These are phyloP conservation scores for Caenorhabditis virilis DNA, from an alignment of 2,888 invertebrate species.

Conservation along the genomic window DNA sequence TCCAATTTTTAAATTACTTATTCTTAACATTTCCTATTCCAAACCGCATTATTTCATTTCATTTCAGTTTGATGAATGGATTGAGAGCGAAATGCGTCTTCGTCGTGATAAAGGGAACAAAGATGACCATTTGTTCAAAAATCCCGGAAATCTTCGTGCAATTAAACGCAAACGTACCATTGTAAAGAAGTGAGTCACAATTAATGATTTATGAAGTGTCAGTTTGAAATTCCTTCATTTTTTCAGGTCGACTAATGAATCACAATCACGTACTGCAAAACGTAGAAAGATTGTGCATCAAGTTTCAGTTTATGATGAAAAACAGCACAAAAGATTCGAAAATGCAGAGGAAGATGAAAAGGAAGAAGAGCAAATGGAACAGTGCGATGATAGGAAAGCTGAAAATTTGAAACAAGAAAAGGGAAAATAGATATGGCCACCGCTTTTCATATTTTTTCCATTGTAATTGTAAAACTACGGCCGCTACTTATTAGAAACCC, in stretches of 20 bases:
- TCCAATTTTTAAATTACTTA: no score
- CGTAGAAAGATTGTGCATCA: constrained; percentile 33
- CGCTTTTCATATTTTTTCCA: constrained; percentile 4
- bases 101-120: constrained; percentile 11
- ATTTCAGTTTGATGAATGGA: no score
- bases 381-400: not conserved
- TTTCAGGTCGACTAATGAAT: not conserved
- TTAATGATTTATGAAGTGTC: no score
- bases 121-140: constrained; percentile 30
- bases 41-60: no score
- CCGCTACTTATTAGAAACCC: no score
- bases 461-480: no score
- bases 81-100: not conserved
- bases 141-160: constrained; percentile 25
- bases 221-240: no score
- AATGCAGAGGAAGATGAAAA: not conserved
- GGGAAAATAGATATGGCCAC: constrained; percentile 8
- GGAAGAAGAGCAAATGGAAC: not conserved
- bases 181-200: constrained; percentile 17
- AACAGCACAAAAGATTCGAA: not conserved
- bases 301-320: constrained; percentile 14
- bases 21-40: no score
- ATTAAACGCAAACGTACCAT: constrained; percentile 25
- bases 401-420: constrained; percentile 5
- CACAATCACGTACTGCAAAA: constrained; percentile 3